Evolutionary conservation across 37 sponge, comb jelly and placozoan genomes (phyloP), one percentile per base, ranked within the genome.

Genomic region (Hormiphora californensis): DNA sequence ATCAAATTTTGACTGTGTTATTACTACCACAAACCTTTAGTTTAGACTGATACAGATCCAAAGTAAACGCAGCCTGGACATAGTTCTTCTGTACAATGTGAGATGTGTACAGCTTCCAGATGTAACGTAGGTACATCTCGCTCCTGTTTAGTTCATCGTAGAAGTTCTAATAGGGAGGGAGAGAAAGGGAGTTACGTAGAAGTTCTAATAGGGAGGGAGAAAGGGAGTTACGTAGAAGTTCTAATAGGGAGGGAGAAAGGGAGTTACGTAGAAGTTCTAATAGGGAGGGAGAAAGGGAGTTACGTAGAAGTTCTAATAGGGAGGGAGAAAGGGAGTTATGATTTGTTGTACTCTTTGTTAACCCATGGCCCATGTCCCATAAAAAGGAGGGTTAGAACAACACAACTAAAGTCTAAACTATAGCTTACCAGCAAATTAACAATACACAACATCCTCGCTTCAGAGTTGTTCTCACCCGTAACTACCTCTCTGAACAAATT

Each of bases 141-240:
- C 93, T 90, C 35, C 96, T 51, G 22, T 94, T 94, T 88, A 92
- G 90, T 63, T 93, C 92, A 41, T 92, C 92, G 91, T 95, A 95
- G 87, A 92, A 95, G 44, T 95, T 93, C 92, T 94, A 44, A 38
- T 15, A 68, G 12, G 51, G 11, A 46, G 51, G 51, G 51, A 46
- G 51, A 46, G 51, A 17, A 46, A 46, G 8, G 12, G 51, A 46
- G 51, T 46, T 46, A 12, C 51, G 8, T 95, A 95, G 87, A 92
- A 95, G 44, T 95, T 93, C 92, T 94, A 44, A 38, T 15, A 68
- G 12, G 51, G 11, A 46, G 51, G 51, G 51, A 46, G 51, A 46
- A 46, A 46, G 8, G 12, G 51, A 46, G 51, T 46, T 46, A 12
- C 51, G 8, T 95, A 95, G 87, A 92, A 95, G 44, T 95, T 93